Base-by-base conservation (phyloP, 1,140 invertebrate species). In the Tribolium madens region DNA sequence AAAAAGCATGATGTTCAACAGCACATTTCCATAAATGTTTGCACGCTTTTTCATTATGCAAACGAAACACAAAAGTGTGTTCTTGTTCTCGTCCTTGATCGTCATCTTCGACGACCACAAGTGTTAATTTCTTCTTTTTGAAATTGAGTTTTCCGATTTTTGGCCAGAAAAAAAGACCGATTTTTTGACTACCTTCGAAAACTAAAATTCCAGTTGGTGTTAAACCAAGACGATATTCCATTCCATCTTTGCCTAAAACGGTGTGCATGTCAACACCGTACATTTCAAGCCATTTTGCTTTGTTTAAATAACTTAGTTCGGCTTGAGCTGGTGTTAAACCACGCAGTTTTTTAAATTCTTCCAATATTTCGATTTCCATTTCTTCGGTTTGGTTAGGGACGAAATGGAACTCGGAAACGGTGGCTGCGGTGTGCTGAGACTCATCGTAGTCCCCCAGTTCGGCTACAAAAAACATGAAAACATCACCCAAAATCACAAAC, bases 11-110 rank as follows among this genome's bases (percentile, higher is more conserved):
- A 88, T 99, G 97, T 86, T 99, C 98, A 0, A 99, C 96, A 14
- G 98, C 98, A 89, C 98, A 99, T 87, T 99, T 99, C 98, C 98
- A 99, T 76, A 99, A 87, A 87, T 99, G 98, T 87, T 99, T 99
- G 85, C 97, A 98, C 0, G 98, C 97, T 85, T 99, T 98, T 86
- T 99, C 97, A 85, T 98, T 99, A 46, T 94, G 92, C 69, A 99
- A 86, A 57, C 94, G 88, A 85, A 96, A 96, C 0, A 96, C 93
- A 86, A 98, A 98, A 0, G 96, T 97, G 83, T 97, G 96, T 84
- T 97, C 96, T 82, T 97, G 95, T 85, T 97, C 95, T 47, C 92
- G 87, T 0, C 95, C 96, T 85, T 96, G 95, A 82, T 98, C 97
- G 85, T 98, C 97, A 86, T 98, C 97, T 87, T 98, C 97, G 13